These are phyloP conservation scores for Ranitomeya variabilis DNA, from an alignment of 2,113 vertebrate genomes.

Conservation along the genomic window DNA sequence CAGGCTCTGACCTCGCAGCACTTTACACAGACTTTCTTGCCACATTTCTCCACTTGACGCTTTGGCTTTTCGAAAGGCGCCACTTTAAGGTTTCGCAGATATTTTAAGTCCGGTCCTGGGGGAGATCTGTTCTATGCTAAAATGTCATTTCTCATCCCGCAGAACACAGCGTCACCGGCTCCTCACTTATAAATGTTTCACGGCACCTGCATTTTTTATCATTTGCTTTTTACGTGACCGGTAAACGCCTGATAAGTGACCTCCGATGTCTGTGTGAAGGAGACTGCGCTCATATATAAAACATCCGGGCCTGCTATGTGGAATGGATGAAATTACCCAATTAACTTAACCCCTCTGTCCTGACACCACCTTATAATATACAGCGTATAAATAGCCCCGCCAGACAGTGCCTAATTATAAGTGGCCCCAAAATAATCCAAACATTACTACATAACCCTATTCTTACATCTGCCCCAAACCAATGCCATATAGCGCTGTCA, in stretches of 20 bases:
- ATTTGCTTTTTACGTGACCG: conserved; percentile 72
- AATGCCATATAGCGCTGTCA: not conserved
- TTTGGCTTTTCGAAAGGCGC: conserved; percentile 77
- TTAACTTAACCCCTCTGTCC: conserved; percentile 59
- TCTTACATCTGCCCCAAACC: no score
- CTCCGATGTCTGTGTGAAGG: conserved; percentile 64
- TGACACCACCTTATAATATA: not conserved
- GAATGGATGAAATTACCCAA: conserved; percentile 64
- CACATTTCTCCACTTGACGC: conserved; percentile 58
- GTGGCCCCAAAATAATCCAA: not conserved
- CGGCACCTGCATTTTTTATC: conserved; percentile 79
- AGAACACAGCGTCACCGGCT: conserved; percentile 69
- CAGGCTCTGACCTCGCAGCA: conserved; percentile 4
- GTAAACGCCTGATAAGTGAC: conserved; percentile 69
- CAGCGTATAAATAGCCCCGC: not conserved
- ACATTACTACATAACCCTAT: no score
- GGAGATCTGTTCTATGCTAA: conserved; percentile 75
- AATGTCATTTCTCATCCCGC: conserved; percentile 77
- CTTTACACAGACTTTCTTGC: not conserved
- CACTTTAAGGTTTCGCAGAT: conserved; percentile 76
- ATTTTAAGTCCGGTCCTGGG: conserved; percentile 70
- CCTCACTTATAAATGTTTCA: conserved; percentile 80
- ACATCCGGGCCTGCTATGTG: conserved; percentile 65
- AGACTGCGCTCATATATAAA: conserved; percentile 61
- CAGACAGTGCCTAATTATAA: not conserved